phyloP scores from a whole-genome alignment of 92 coral and sea anemone species.

The Galaxea fascicularis region DNA sequence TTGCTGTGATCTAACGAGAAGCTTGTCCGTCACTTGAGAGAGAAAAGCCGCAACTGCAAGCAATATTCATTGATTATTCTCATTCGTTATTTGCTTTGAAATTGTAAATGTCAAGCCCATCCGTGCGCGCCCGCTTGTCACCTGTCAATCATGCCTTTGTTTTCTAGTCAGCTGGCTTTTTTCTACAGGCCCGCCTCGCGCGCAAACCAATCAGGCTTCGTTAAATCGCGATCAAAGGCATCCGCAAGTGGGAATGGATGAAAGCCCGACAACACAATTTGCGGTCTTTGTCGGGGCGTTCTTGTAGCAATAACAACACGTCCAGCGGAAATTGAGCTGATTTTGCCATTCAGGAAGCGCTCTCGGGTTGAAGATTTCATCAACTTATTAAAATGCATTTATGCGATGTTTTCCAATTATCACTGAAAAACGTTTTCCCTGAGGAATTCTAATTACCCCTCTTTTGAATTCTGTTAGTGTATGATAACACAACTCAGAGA shows the following conservation, averaged over 20 bases:
- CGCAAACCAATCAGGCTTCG: conserved; percentile 50
- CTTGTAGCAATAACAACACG: conserved; percentile 32
- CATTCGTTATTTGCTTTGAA: conserved; percentile 74
- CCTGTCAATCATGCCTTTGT: conserved; percentile 59
- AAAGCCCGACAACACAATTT: conserved; percentile 66
- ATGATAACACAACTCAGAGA: conserved; percentile 26
- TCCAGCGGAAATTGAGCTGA: conserved; percentile 39
- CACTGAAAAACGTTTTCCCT: conserved; percentile 63
- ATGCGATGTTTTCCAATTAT: conserved; percentile 74
- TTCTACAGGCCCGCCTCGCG: conserved; percentile 27
- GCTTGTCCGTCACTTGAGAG: conserved; percentile 48
- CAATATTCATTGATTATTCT: conserved; percentile 52
- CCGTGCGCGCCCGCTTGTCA: conserved; percentile 51
- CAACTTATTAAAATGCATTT: conserved; percentile 86
- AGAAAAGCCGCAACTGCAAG: conserved; percentile 57
- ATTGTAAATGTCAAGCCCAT: conserved; percentile 72
- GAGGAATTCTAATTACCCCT: conserved; percentile 51
- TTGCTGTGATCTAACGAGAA: conserved; percentile 21
- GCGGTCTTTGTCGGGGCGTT: conserved; percentile 66
- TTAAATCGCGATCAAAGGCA: conserved; percentile 34
- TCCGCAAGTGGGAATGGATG: conserved; percentile 51
- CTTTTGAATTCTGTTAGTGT: conserved; percentile 30
- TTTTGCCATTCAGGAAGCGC: conserved; percentile 63
- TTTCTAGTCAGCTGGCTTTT: conserved; percentile 58
- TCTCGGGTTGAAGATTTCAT: conserved; percentile 65